Percentiles rank a stretch among this genome's conserved stretches.
Evolutionary conservation across 1,140 invertebrate genomes (phyloP).

Genomic region (Lucilia cuprina): DNA sequence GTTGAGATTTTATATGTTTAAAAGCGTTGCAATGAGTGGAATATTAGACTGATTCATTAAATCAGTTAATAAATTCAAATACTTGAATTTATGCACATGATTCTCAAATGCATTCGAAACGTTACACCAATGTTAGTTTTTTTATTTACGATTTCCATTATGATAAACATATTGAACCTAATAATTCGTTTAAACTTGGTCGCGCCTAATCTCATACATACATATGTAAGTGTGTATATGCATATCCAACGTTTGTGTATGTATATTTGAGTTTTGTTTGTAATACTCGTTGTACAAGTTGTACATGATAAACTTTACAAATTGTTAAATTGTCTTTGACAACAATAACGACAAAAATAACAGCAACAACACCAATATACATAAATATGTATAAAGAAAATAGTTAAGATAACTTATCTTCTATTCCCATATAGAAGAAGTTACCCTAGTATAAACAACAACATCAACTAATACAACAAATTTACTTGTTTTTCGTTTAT

Average conservation of each 20-base stretch:
- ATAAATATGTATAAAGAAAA: background rate
- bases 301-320: conserved; percentile 26
- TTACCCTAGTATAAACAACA: background rate
- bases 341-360: conserved; percentile 19
- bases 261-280: background rate
- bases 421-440: conserved; percentile 7
- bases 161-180: too few relatives aligned
- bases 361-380: background rate
- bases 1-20: background rate
- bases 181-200: too few relatives aligned
- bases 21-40: background rate
- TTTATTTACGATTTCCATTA: too few relatives aligned
- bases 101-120: too few relatives aligned
- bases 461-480: background rate
- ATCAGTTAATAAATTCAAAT: too few relatives aligned
- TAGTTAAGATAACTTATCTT: conserved; percentile 15
- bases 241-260: background rate
- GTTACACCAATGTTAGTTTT: too few relatives aligned
- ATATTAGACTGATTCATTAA: too few relatives aligned
- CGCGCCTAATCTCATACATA: too few relatives aligned
- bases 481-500: background rate
- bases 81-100: too few relatives aligned
- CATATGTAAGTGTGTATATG: background rate
- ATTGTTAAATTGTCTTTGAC: conserved; percentile 33
- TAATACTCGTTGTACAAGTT: background rate